These are phyloP conservation scores for Probaryconus sp. DNA, from an alignment of 1,140 invertebrate genomes.

Conservation along the genomic window DNA sequence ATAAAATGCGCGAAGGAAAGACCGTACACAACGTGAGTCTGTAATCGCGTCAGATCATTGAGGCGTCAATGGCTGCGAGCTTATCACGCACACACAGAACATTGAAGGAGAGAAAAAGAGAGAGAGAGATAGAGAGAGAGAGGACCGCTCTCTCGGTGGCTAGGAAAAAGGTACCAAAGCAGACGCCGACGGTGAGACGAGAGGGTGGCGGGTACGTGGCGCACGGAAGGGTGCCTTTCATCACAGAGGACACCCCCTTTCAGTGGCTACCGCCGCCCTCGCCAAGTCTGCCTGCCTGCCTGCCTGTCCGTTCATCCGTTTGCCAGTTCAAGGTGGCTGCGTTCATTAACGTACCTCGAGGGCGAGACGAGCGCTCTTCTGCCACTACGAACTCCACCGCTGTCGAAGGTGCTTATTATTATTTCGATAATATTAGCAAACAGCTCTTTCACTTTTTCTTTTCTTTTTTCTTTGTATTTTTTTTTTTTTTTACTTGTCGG, in stretches of 20 bases:
- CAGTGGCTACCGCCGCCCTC: slow-evolving; percentile 66
- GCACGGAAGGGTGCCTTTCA: slow-evolving; percentile 71
- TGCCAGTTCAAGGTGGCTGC: slow-evolving; percentile 77
- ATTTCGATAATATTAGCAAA: slow-evolving; percentile 57
- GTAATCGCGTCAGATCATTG: slow-evolving; percentile 75
- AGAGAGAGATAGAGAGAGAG: slow-evolving; percentile 20
- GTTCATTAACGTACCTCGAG: slow-evolving; percentile 72
- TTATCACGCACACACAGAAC: slow-evolving; percentile 65
- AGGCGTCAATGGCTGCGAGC: slow-evolving; percentile 69
- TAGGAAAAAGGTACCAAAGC: slow-evolving; percentile 68
- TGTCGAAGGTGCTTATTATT: slow-evolving; percentile 43
- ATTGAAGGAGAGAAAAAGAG: slow-evolving; percentile 10
- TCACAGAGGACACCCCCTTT: slow-evolving; percentile 74
- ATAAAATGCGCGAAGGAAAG: slow-evolving; percentile 47
- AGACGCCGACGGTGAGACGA: slow-evolving; percentile 59
- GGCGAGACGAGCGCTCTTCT: slow-evolving; percentile 48
- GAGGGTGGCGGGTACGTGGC: slow-evolving; percentile 54
- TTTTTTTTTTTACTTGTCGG: no score
- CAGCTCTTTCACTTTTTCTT: slow-evolving; percentile 12
- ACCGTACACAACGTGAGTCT: slow-evolving; percentile 48
- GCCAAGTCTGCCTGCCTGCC: slow-evolving; percentile 53
- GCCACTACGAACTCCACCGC: slow-evolving; percentile 32
- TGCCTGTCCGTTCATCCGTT: slow-evolving; percentile 74
- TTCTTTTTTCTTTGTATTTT: no score
- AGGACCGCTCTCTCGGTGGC: slow-evolving; percentile 45